Conservation (phyloP, 2,888 invertebrate genomes). For the Cryptocheilus praepositus region DNA sequence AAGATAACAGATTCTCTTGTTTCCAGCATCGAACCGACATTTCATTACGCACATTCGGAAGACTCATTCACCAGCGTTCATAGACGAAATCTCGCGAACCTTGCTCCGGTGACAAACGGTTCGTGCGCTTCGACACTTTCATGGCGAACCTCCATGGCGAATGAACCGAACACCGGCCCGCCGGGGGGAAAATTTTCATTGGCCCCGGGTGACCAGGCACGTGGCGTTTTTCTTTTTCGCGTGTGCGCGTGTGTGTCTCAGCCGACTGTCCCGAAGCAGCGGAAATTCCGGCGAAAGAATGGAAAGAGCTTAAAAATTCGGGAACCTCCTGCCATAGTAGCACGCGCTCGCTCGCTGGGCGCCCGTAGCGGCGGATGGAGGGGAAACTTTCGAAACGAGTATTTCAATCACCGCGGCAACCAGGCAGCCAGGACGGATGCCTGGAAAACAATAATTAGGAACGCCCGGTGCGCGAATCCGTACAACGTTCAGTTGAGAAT, state of each 20-base stretch:
- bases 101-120: too few relatives aligned
- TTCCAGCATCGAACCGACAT: background rate
- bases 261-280: constrained; percentile 5
- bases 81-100: too few relatives aligned
- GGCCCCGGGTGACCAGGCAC: too few relatives aligned
- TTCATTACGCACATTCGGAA: background rate
- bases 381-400: constrained; percentile 56
- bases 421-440: constrained; percentile 54
- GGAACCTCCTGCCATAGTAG: constrained; percentile 4
- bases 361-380: constrained; percentile 12
- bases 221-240: too few relatives aligned
- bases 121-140: too few relatives aligned
- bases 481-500: constrained; percentile 68
- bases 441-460: constrained; percentile 70
- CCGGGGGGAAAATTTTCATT: too few relatives aligned
- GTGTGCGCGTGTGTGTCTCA: too few relatives aligned
- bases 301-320: constrained; percentile 23
- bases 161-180: too few relatives aligned
- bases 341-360: background rate
- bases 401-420: constrained; percentile 57
- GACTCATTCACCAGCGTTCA: too few relatives aligned
- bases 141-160: too few relatives aligned
- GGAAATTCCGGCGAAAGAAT: background rate
- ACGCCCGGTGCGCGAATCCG: constrained; percentile 66
- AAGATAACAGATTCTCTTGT: constrained; percentile 34